Evolutionary conservation across 2,888 invertebrate genomes (phyloP), one percentile per base, ranked within the genome.

Genomic region (Branchellion lobata): DNA sequence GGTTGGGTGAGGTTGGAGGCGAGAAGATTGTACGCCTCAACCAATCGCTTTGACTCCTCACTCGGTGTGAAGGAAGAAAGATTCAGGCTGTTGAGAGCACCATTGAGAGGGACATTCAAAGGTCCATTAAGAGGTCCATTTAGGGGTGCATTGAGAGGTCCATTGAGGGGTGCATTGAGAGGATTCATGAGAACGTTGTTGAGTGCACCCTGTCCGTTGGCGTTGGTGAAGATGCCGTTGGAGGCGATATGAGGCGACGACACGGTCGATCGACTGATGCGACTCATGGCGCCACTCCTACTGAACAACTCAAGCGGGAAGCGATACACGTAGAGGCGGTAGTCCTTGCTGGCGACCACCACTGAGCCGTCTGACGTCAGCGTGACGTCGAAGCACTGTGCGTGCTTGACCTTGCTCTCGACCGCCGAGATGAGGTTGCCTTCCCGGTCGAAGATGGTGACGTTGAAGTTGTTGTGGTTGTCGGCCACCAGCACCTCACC

Each of bases 381-480:
- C 1, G 82, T 61, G 24, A 82, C 82, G 33, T 82, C 82, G 69
- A 82, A 82, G 77, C 82, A 82, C 81, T 82, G 82, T n/a, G 82
- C 82, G 47, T 82, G 82, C 68, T 82, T 82, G n/a, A 81, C 80
- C 78, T 81, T 81, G 65, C 81, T 79, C 80, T 82, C 82, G 5
- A 82, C 78, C 36, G 81, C 82, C 29, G 65, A 74, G 36, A 80
- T 79, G 14, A 80, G 81, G 24, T 79, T 80, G 21, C 82, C 82
- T 18, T 82, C 80, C 68, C 81, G 82, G 21, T 79, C 81, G 78
- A 82, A 82, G 24, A 80, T 77, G 24, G 82, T 82, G 78, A 82
- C 79, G 81, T 82, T 82, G 78, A 82, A 82, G 81, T 82, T 82
- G 80, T 82, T 82, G 81, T 82, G 82, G 76, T 82, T 82, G 80